These are phyloP conservation scores for Engraulis encrasicolus DNA, from an alignment of 2,113 vertebrate genomes.

Conservation along the genomic window DNA sequence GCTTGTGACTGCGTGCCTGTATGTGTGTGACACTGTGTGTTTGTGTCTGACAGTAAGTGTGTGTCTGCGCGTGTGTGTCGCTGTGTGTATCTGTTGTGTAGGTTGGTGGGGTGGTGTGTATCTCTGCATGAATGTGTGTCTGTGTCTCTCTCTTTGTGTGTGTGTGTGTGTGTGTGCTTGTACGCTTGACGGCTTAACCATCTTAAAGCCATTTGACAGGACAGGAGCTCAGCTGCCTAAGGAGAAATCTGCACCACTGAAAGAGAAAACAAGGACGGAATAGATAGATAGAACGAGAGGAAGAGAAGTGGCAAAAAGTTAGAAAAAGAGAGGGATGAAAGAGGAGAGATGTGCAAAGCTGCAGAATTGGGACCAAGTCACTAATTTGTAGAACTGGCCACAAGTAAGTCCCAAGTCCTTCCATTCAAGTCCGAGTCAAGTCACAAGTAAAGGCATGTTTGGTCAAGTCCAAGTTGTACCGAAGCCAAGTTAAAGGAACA, in stretches of 20 bases:
- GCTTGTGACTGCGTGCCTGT: conserved; percentile 11
- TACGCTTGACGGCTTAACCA: not conserved
- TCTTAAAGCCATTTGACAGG: not conserved
- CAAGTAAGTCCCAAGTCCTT: too few relatives aligned
- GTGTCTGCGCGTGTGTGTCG: not conserved
- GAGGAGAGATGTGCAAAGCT: too few relatives aligned
- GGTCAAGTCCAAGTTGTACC: too few relatives aligned
- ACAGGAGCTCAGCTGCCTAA: not conserved
- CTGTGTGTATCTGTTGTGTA: not conserved
- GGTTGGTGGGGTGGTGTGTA: not conserved
- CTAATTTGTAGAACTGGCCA: too few relatives aligned
- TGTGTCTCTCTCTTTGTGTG: conserved; percentile 9
- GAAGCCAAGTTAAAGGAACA: too few relatives aligned
- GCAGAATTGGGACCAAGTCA: too few relatives aligned
- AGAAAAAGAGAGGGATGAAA: not conserved
- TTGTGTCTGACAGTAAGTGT: conserved; percentile 8
- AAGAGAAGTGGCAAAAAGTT: too few relatives aligned
- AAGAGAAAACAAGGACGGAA: not conserved
- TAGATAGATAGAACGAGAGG: not conserved
- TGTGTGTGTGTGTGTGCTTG: not conserved
- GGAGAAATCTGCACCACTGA: conserved; percentile 2
- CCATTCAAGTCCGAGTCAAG: too few relatives aligned
- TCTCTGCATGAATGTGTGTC: too few relatives aligned
- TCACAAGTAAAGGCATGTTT: too few relatives aligned
- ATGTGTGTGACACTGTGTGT: not conserved